A percentile compares a stretch with the other conserved stretches of the same genome.
These are phyloP conservation scores for Grus americana DNA, from an alignment of 2,113 vertebrate species.

Conservation along the genomic window DNA sequence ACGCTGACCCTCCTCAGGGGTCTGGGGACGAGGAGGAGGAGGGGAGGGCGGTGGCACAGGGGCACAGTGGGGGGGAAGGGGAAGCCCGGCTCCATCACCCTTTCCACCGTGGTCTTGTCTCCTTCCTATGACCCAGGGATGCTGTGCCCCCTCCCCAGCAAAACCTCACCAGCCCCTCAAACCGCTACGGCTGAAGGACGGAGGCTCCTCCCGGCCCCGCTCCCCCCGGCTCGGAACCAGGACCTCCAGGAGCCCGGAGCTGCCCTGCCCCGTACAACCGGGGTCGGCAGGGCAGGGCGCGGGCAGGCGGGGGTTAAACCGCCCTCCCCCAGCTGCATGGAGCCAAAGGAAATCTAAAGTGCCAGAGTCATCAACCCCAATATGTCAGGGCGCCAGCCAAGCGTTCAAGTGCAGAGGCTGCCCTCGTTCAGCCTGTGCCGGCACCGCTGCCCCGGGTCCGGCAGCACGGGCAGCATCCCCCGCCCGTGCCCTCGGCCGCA, in stretches of 20 bases:
- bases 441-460: neutral
- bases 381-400: conserved; percentile 59
- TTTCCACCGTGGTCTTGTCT: neutral
- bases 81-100: neutral
- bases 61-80: neutral
- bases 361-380: conserved; percentile 61
- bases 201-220: fast-evolving
- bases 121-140: neutral
- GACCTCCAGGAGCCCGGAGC: neutral
- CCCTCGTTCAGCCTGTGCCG: neutral
- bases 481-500: neutral
- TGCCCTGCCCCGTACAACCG: neutral
- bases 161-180: neutral
- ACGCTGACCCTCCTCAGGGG: conserved; percentile 29
- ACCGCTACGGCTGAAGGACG: neutral
- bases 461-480: neutral
- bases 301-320: conserved; percentile 58
- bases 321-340: neutral
- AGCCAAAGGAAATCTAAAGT: conserved; percentile 51
- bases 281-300: neutral
- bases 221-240: fast-evolving
- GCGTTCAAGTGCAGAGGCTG: neutral
- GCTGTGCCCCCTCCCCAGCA: neutral
- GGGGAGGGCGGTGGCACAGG: neutral
- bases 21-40: neutral